Evolutionary conservation across 30 jellyfish, hydroid and myxozoan species (phyloP), one percentile per base, ranked within the genome.

Genomic region (Aurelia aurita complex sp. Pacific): DNA sequence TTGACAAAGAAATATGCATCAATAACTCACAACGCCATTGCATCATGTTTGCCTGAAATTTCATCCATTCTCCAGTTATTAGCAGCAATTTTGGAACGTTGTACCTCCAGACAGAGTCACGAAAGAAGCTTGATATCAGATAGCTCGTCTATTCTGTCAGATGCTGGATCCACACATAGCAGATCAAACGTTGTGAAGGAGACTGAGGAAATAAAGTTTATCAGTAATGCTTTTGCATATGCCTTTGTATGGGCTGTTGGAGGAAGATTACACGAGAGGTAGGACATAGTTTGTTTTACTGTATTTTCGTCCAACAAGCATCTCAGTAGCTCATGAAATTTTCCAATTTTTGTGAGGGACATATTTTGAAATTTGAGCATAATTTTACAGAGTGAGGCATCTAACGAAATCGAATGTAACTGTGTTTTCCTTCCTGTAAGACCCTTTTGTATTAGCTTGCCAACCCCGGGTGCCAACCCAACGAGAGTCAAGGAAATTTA

Each of bases 161-260:
- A 80, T 5, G 33, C n/a, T 40, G 89, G 50, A 0, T 68, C 70
- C 42, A 6, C 11, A 1, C 19, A 14, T 18, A 13, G 59, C 64
- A 42, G 90, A 35, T 57, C 67, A 43, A 52, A 18, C 57, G 34
- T 18, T 13, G 61, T 70, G 62, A 68, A 16, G 33, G 80, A 54
- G n/a, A 85, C 53, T 23, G 92, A 61, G 34, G 88, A 65, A 59
- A 43, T 50, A 19, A 78, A 38, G 67, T 78, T 85, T 16, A 65
- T 85, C 38, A 66, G 93, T 62, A 83, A 85, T 71, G 85, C 91
- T 6, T 74, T 91, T 55, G 97, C 97, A 0, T 85, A 46, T 46
- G 87, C 96, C 4, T 79, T 82, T 60, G 93, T 81, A 17, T 80
- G 93, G 90, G 97, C 96, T 33, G 73, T 91, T 23, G 77, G 84